Evolutionary conservation across 2,797 vertebrate genomes (phyloP), one percentile per base, ranked within the genome.

Genomic region (Poeciliopsis paucimaculata): DNA sequence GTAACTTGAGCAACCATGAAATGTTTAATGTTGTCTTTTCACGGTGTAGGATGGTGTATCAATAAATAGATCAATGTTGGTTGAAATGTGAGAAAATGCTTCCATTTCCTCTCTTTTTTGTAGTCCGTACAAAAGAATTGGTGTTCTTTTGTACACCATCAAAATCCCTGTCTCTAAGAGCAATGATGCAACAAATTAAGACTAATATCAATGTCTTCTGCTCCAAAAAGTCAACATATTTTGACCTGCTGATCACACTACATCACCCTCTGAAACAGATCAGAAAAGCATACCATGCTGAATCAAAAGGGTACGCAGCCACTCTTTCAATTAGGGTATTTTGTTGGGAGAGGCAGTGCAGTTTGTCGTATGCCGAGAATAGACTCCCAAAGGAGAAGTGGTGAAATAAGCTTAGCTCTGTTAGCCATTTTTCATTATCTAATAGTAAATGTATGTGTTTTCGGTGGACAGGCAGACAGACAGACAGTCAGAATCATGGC

Each of bases 361-460:
- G 89, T 85, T 81, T 86, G 75, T 73, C 74, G 77, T 78, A 83
- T 78, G 86, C 85, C 87, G 87, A 93, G 87, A 85, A 75, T 70
- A 68, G 87, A 81, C 84, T 93, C 93, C 89, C 91, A 86, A 81
- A 91, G 89, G 91, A 91, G 86, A 86, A 83, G 84, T 91, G 94
- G 91, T 95, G 91, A 94, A 94, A 94, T 94, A 93, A 94, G 92
- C 89, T 91, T 85, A 86, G 91, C 85, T 87, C 84, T 26, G 75
- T 77, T 86, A 85, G 89, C 79, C 87, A 93, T 94, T 95, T 92
- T 89, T 95, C 93, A 95, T 93, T 92, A 93, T 90, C 86, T 94
- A 94, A 93, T 93, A 91, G 91, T 91, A 92, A 94, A 95, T 95
- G 91, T 88, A 94, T 95, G 90, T 85, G 74, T 86, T 90, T 88